phyloP scores from a whole-genome alignment of 2,888 invertebrate genomes.

The Eurois occulta region DNA sequence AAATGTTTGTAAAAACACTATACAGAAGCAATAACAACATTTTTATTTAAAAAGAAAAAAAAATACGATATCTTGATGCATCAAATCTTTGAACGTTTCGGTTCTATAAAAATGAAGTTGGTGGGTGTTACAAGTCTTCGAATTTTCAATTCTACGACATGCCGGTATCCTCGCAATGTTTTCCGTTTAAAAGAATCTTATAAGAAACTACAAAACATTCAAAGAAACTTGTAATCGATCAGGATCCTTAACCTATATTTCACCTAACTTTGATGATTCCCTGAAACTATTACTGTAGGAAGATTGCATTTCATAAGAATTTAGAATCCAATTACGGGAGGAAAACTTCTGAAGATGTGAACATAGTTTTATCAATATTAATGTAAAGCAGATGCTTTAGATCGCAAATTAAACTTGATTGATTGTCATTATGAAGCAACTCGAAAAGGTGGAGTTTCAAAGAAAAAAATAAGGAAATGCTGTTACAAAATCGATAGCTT shows the following conservation, averaged over 20 bases:
- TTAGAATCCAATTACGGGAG: neutral
- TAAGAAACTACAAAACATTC: neutral
- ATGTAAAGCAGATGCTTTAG: neutral
- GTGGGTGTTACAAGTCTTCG: neutral
- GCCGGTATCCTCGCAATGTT: neutral
- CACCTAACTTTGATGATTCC: neutral
- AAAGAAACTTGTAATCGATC: neutral
- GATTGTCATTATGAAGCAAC: neutral
- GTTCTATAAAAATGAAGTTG: too few relatives aligned
- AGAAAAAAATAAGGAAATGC: neutral
- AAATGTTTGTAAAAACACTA: too few relatives aligned
- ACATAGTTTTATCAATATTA: neutral
- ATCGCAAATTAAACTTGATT: neutral
- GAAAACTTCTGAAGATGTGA: neutral
- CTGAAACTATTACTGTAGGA: neutral
- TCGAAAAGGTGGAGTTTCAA: neutral
- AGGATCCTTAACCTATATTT: neutral
- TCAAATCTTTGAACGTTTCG: neutral
- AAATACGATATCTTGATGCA: neutral
- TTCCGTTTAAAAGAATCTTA: neutral
- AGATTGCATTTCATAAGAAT: constrained; percentile 1
- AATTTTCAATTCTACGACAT: neutral
- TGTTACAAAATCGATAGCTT: neutral
- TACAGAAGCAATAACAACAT: too few relatives aligned
- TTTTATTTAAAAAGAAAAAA: too few relatives aligned